These are phyloP conservation scores for Sarcophaga peregrina DNA, from an alignment of 1,140 invertebrate genomes.

Conservation along the genomic window DNA sequence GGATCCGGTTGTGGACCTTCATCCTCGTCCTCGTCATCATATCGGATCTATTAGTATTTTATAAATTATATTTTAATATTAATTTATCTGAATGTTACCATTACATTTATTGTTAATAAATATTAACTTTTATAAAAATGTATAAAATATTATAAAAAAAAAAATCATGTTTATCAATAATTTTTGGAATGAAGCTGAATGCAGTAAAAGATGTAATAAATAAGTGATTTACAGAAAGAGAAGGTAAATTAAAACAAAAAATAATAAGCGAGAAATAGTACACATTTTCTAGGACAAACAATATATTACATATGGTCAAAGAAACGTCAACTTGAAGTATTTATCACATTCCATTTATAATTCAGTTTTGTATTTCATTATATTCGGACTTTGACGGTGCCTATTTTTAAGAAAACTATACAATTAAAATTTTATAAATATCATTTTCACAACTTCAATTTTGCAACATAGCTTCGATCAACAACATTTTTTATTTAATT, in stretches of 20 bases:
- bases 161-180: background rate
- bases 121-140: background rate
- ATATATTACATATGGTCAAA: background rate
- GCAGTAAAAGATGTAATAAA: background rate
- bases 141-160: background rate
- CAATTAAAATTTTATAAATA: too few species aligned
- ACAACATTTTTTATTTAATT: too few species aligned
- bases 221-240: background rate
- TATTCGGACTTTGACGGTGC: background rate
- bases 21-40: slow-evolving; percentile 96
- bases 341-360: too few species aligned
- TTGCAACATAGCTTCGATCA: too few species aligned
- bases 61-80: slow-evolving; percentile 33
- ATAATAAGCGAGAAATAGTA: slow-evolving; percentile 5
- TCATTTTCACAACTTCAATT: too few species aligned
- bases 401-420: background rate
- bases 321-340: too few species aligned
- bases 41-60: slow-evolving; percentile 77
- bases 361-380: background rate
- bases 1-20: slow-evolving; percentile 93
- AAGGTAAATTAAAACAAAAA: background rate
- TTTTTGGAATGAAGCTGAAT: background rate
- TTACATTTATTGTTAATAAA: background rate
- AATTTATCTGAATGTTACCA: background rate
- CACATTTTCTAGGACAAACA: slow-evolving; percentile 1